These are phyloP conservation scores for Notodonta ziczac DNA, from an alignment of 2,888 invertebrate species.

Conservation along the genomic window DNA sequence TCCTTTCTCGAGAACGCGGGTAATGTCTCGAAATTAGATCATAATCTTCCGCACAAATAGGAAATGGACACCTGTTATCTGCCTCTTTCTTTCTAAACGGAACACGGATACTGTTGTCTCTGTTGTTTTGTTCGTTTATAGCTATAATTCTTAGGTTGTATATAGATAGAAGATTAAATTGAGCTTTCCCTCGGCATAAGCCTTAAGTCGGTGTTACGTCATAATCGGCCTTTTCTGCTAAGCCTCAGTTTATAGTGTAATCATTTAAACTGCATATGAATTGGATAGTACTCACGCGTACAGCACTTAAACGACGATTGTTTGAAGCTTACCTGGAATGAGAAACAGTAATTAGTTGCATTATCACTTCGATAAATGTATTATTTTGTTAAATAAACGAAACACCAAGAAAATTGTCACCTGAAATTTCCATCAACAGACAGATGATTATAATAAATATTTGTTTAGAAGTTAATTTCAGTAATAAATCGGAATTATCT, in stretches of 20 bases:
- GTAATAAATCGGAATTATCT: no score
- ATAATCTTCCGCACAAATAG: slow-evolving; percentile 64
- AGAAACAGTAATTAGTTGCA: neutral
- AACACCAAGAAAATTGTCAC: no score
- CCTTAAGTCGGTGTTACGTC: slow-evolving; percentile 20
- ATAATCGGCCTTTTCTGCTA: slow-evolving; percentile 16
- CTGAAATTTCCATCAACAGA: no score
- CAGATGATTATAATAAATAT: no score
- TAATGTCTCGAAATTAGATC: slow-evolving; percentile 64
- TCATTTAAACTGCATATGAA: neutral
- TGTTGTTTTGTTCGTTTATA: slow-evolving; percentile 32
- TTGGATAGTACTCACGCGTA: neutral
- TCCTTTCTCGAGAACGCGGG: slow-evolving; percentile 33
- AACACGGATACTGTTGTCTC: slow-evolving; percentile 39
- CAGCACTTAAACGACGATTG: neutral
- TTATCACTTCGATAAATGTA: neutral
- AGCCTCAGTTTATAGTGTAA: neutral
- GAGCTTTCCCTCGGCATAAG: slow-evolving; percentile 33
- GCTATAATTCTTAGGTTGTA: slow-evolving; percentile 30
- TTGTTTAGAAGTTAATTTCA: no score
- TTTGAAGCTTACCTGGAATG: neutral
- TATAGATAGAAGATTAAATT: slow-evolving; percentile 25
- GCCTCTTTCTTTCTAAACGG: slow-evolving; percentile 43
- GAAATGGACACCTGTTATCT: slow-evolving; percentile 46
- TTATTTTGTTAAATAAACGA: no score